Evolutionary conservation across 2,888 invertebrate species (phyloP).

Genomic region (Ophion ventricosus): DNA sequence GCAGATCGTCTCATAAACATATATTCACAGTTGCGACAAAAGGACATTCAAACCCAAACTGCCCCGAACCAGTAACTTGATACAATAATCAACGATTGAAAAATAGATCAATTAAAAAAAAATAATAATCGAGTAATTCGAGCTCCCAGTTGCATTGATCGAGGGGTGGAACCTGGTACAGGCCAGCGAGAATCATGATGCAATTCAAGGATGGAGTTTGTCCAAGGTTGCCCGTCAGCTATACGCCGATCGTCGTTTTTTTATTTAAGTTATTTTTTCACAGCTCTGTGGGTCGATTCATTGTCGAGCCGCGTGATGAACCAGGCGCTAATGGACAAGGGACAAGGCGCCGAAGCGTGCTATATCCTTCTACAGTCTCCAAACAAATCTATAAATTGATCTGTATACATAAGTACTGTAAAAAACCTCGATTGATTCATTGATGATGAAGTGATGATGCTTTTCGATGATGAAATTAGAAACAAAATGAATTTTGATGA

Average conservation of each 20-base stretch:
- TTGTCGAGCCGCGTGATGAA: conserved; percentile 75
- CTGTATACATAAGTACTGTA: not conserved
- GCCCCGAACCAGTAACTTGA: too few species aligned
- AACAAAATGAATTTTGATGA: not conserved
- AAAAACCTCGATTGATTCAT: too few species aligned
- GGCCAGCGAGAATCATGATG: not conserved
- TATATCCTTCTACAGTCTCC: conserved; percentile 36
- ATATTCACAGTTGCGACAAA: too few species aligned
- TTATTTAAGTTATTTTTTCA: too few species aligned
- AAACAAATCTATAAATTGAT: conserved; percentile 23
- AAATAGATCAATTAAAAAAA: too few species aligned
- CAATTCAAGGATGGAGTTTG: not conserved
- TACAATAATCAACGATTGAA: too few species aligned
- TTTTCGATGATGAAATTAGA: too few species aligned
- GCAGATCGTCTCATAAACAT: too few species aligned
- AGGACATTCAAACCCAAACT: too few species aligned
- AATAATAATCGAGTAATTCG: not conserved
- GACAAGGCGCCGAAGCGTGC: conserved; percentile 59
- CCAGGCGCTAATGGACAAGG: conserved; percentile 79
- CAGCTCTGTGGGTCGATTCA: conserved; percentile 29
- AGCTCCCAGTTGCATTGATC: not conserved
- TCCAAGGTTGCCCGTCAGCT: not conserved
- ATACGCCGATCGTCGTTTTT: not conserved
- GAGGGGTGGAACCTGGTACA: not conserved
- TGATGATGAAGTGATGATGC: too few species aligned